These are phyloP conservation scores for Melanostigma gelatinosum DNA, from an alignment of 2,113 vertebrate genomes.

Conservation along the genomic window DNA sequence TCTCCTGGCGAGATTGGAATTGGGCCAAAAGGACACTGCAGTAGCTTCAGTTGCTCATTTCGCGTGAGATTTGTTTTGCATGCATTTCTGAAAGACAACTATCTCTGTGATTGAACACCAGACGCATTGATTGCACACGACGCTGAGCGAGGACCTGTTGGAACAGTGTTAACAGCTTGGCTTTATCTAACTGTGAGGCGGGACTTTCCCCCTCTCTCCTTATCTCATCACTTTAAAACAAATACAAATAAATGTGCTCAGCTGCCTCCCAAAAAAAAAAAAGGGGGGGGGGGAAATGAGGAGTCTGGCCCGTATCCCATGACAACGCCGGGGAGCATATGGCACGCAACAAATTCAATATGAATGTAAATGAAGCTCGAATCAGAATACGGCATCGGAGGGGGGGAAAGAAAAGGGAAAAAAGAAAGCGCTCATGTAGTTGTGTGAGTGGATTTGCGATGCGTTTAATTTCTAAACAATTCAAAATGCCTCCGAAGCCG, in stretches of 20 bases:
- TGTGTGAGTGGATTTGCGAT: constrained; percentile 44
- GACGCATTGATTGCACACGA: background rate
- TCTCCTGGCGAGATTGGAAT: background rate
- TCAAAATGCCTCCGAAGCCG: constrained; percentile 36
- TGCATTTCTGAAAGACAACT: background rate
- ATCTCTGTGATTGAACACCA: background rate
- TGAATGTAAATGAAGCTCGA: constrained; percentile 80
- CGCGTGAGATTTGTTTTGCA: constrained; percentile 6
- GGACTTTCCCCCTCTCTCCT: constrained; percentile 32
- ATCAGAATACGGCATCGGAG: constrained; percentile 56
- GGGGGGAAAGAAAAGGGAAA: background rate
- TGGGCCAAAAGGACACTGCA: background rate
- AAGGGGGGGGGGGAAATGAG: constrained; percentile 43
- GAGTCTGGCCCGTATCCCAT: constrained; percentile 72
- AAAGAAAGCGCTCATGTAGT: background rate
- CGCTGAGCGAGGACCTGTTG: constrained; percentile 30
- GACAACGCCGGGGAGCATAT: constrained; percentile 76
- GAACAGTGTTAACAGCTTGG: constrained; percentile 25
- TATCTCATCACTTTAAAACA: constrained; percentile 73
- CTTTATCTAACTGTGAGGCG: constrained; percentile 37
- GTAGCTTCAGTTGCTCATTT: constrained; percentile 4
- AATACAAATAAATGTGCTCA: constrained; percentile 68
- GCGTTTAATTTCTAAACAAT: constrained; percentile 54
- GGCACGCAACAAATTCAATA: constrained; percentile 75
- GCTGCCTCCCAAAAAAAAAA: constrained; percentile 56